Evolutionary conservation across 2,797 vertebrate species (phyloP), one percentile per base, ranked within the genome.

Genomic region (Caiman crocodilus): DNA sequence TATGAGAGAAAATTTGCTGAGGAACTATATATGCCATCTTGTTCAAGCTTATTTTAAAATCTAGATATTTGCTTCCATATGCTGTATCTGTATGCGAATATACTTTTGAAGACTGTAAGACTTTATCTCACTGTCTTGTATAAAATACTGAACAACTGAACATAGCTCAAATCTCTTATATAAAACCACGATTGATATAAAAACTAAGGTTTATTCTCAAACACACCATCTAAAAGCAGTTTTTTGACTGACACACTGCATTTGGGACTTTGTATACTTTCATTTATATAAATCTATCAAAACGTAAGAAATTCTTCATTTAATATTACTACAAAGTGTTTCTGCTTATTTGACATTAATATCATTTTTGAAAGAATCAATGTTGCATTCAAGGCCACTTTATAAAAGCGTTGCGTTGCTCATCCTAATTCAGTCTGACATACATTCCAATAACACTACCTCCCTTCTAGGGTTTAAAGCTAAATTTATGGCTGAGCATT

Each of bases 371-470:
- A 98, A 97, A 97, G 97, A 97, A 94, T 98, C 92, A 87, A 96
- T 94, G 95, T 97, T 97, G 96, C 96, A 93, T 98, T 98, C 97
- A 97, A 97, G 97, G 94, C 97, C 95, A 93, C 95, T 97, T 97
- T 98, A 98, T 98, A 98, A 98, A 98, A 98, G 98, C 95, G 58
- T 98, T 98, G 97, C 95, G 96, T 97, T 97, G 97, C 97, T 97
- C 96, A 90, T 98, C 98, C 98, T 98, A 98, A 99, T 98, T 98
- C 97, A 96, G 97, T 94, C 97, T 98, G 98, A 98, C 98, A 98
- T 96, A 97, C 97, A 97, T 98, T 98, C 98, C 98, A 98, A 98
- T 98, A 98, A 98, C 98, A 98, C 98, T 97, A 97, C 98, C 97
- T 98, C 97, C 98, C 96, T 97, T 97, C 97, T 96, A 97, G 98